phyloP scores from a whole-genome alignment of 2,797 vertebrate species.

The Myoxocephalus aenaeus region DNA sequence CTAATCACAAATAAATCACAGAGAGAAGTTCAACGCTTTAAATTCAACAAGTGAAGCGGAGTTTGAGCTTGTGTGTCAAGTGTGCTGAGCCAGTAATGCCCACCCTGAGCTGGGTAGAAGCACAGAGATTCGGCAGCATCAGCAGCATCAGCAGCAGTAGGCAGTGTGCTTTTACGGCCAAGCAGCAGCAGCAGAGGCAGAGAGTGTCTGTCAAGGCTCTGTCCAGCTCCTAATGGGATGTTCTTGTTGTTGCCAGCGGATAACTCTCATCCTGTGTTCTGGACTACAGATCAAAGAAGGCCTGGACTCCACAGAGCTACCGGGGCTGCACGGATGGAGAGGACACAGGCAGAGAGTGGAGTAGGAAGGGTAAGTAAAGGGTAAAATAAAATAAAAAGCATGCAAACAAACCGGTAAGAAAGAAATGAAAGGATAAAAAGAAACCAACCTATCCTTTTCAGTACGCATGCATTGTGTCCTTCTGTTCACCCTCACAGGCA shows the following conservation, averaged over 20 bases:
- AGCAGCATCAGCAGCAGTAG: constrained; percentile 52
- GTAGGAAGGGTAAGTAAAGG: constrained; percentile 38
- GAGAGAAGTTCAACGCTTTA: constrained; percentile 40
- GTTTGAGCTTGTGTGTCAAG: constrained; percentile 52
- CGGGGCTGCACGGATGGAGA: constrained; percentile 40
- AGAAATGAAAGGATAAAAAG: constrained; percentile 6
- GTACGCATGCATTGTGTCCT: constrained; percentile 6
- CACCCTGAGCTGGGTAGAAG: constrained; percentile 56
- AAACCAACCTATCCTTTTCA: background rate
- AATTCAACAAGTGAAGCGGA: constrained; percentile 61
- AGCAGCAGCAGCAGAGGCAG: constrained; percentile 41
- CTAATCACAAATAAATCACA: constrained; percentile 43
- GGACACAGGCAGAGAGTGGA: constrained; percentile 33
- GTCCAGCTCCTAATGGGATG: constrained; percentile 80
- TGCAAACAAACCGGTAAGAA: constrained; percentile 14
- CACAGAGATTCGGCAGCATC: constrained; percentile 55
- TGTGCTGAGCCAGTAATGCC: constrained; percentile 61
- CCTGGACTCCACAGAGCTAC: constrained; percentile 60
- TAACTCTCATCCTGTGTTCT: constrained; percentile 82
- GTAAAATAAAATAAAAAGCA: constrained; percentile 20
- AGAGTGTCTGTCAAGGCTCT: constrained; percentile 66
- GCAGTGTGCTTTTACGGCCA: constrained; percentile 39
- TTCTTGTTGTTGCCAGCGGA: constrained; percentile 81
- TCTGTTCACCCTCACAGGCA: constrained; percentile 39
- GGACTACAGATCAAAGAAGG: constrained; percentile 80